Evolutionary conservation across 2,888 invertebrate genomes (phyloP).

Genomic region (Cinara cedri): DNA sequence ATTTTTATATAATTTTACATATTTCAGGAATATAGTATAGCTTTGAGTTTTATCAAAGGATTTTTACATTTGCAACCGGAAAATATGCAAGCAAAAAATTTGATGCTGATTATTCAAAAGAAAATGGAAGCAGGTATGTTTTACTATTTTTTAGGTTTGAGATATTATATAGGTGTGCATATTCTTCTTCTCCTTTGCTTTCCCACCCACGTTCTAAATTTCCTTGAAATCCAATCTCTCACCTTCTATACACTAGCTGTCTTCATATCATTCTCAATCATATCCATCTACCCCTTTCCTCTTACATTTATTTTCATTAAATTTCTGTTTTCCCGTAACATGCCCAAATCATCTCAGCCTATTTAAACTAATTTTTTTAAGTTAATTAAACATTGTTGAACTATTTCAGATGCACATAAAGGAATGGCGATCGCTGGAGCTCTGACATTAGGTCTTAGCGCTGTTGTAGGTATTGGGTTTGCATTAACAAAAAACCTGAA

Average conservation of each 20-base stretch:
- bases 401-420: conserved; percentile 76
- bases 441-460: conserved; percentile 82
- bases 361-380: too few relatives aligned
- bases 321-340: too few relatives aligned
- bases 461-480: conserved; percentile 82
- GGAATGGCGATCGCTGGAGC: conserved; percentile 91
- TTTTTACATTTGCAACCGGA: conserved; percentile 82
- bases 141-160: neutral
- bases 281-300: too few relatives aligned
- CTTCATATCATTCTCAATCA: too few relatives aligned
- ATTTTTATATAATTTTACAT: neutral
- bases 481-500: conserved; percentile 68
- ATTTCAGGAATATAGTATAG: conserved; percentile 78
- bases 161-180: too few relatives aligned
- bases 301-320: too few relatives aligned
- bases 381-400: neutral
- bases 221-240: too few relatives aligned
- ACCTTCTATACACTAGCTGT: too few relatives aligned
- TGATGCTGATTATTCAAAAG: conserved; percentile 83
- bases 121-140: conserved; percentile 80
- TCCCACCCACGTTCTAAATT: too few relatives aligned
- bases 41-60: conserved; percentile 80
- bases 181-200: too few relatives aligned
- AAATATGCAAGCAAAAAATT: conserved; percentile 84
- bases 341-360: too few relatives aligned